A percentile compares a stretch with the other conserved stretches of the same genome.
Conservation (phyloP, 2,797 vertebrate species). For the Percopsis omiscomaycus region DNA sequence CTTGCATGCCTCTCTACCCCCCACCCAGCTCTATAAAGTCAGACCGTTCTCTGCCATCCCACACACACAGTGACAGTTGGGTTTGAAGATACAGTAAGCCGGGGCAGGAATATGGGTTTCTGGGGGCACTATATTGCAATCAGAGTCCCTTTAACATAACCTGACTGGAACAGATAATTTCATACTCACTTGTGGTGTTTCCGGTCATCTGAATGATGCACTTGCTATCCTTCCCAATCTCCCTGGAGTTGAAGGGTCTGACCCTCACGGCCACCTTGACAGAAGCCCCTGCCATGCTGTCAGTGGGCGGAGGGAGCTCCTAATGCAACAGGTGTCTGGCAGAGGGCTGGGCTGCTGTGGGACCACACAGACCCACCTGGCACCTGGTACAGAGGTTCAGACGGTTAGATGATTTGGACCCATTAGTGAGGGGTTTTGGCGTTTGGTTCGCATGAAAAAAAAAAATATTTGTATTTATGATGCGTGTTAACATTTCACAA, state of each 20-base stretch:
- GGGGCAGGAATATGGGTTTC: no score
- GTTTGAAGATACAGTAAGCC: no score
- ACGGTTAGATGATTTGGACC: neutral
- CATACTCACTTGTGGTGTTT: slow-evolving; percentile 94
- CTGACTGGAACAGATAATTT: neutral
- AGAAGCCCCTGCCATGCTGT: slow-evolving; percentile 88
- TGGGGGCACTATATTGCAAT: no score
- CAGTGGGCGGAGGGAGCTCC: slow-evolving; percentile 21
- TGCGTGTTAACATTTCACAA: no score
- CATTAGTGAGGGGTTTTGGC: no score
- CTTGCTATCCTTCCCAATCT: slow-evolving; percentile 93
- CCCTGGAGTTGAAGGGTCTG: slow-evolving; percentile 96
- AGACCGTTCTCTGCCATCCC: neutral
- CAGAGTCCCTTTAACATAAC: no score
- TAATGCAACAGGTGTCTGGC: slow-evolving; percentile 3
- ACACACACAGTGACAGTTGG: neutral
- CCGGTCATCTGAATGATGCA: slow-evolving; percentile 99
- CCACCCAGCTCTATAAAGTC: neutral
- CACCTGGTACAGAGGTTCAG: slow-evolving; percentile 54
- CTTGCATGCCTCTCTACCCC: neutral
- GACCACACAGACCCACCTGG: slow-evolving; percentile 50
- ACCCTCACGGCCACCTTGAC: slow-evolving; percentile 98
- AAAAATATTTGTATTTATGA: no score
- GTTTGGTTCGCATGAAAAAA: no score
- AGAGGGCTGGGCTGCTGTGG: slow-evolving; percentile 51